Conservation (phyloP, 2,797 vertebrate genomes). For the Typhlichthys eigenmanni region DNA sequence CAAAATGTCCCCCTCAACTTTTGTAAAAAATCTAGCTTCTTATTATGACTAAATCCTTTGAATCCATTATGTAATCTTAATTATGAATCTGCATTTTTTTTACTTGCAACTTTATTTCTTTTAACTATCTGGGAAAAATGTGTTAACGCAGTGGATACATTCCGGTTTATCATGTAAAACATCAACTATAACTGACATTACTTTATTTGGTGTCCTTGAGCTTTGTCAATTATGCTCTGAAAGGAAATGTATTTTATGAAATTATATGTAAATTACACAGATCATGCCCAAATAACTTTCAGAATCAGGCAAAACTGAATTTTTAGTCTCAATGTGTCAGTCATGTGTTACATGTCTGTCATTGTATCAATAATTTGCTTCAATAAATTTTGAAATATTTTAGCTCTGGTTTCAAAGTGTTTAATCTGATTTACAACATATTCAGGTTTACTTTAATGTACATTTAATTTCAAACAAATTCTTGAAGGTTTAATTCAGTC, state of each 20-base stretch:
- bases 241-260: conserved; percentile 21
- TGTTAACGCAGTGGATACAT: conserved; percentile 45
- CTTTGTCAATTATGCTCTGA: conserved; percentile 18
- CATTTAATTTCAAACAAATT: conserved; percentile 3
- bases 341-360: conserved; percentile 23
- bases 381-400: conserved; percentile 56
- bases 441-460: background rate
- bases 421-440: background rate
- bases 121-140: conserved; percentile 31
- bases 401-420: conserved; percentile 11
- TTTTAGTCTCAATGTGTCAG: conserved; percentile 10
- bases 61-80: conserved; percentile 37
- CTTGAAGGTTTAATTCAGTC: conserved; percentile 6
- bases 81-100: conserved; percentile 44
- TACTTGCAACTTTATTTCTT: conserved; percentile 14
- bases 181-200: conserved; percentile 12
- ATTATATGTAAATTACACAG: conserved; percentile 5
- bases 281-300: conserved; percentile 26
- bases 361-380: conserved; percentile 57
- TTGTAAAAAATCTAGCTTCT: conserved; percentile 43
- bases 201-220: conserved; percentile 25
- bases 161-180: conserved; percentile 26
- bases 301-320: conserved; percentile 27
- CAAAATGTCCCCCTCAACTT: conserved; percentile 39
- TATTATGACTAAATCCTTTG: conserved; percentile 31